These are phyloP conservation scores for Conistra vaccinii DNA, from an alignment of 2,888 invertebrate genomes.

Conservation along the genomic window DNA sequence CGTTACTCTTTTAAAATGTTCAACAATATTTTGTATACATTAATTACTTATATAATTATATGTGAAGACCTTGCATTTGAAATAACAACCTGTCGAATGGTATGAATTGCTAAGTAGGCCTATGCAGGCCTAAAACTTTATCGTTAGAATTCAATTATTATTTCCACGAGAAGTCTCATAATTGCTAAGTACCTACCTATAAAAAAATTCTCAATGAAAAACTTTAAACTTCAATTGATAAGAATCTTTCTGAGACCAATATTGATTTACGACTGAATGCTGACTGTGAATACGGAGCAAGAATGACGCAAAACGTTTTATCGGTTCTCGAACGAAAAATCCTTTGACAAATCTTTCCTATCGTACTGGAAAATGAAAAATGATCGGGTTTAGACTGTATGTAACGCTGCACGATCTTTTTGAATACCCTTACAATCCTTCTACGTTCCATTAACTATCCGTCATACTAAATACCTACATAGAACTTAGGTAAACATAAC, in stretches of 20 bases:
- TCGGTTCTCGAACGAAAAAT: constrained; percentile 33
- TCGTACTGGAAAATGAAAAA: constrained; percentile 46
- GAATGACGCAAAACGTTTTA: constrained; percentile 42
- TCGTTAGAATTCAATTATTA: neutral
- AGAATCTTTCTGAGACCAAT: constrained; percentile 3
- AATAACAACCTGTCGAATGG: neutral
- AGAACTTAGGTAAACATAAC: neutral
- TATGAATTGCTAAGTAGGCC: neutral
- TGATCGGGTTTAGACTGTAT: constrained; percentile 16
- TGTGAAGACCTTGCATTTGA: too few relatives aligned
- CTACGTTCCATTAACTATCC: neutral
- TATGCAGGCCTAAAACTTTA: neutral
- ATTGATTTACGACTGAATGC: constrained; percentile 32
- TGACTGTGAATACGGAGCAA: constrained; percentile 10
- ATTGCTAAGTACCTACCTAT: too few relatives aligned
- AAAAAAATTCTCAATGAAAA: neutral
- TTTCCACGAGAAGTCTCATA: neutral
- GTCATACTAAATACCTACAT: neutral
- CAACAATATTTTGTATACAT: too few relatives aligned
- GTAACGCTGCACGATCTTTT: neutral
- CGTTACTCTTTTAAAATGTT: too few relatives aligned
- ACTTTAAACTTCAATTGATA: neutral
- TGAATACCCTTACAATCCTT: constrained; percentile 17
- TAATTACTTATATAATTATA: too few relatives aligned
- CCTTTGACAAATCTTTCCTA: constrained; percentile 34